phyloP scores from a whole-genome alignment of 2,797 vertebrate species.

The Anas bahamensis region DNA sequence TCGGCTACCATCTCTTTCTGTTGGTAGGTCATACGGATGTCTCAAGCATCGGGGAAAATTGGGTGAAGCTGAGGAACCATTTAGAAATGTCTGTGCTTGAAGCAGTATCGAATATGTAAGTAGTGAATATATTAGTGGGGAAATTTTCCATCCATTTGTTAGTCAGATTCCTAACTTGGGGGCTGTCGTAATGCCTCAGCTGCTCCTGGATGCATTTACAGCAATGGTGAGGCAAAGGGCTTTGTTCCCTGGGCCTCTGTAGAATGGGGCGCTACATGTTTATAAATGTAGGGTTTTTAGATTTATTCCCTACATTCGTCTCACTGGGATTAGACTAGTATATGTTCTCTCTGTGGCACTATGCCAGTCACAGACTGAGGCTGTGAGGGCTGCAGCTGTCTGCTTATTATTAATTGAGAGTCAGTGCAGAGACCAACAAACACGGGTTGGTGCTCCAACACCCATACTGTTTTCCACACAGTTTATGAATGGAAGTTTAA shows the following conservation, averaged over 20 bases:
- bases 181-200: constrained; percentile 22
- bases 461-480: background rate
- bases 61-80: constrained; percentile 15
- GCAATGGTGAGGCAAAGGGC: constrained; percentile 36
- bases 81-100: background rate
- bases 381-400: constrained; percentile 48
- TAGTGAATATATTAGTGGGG: constrained; percentile 45
- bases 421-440: background rate
- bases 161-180: constrained; percentile 52
- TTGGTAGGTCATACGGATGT: background rate
- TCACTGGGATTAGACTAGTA: constrained; percentile 8
- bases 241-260: background rate
- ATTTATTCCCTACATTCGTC: constrained; percentile 16
- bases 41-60: background rate
- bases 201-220: constrained; percentile 32
- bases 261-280: background rate
- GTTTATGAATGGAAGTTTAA: constrained; percentile 20
- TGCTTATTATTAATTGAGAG: constrained; percentile 26
- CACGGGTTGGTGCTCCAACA: constrained; percentile 8
- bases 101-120: constrained; percentile 62
- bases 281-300: constrained; percentile 30
- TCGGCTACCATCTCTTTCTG: background rate
- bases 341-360: background rate
- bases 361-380: constrained; percentile 37
- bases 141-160: constrained; percentile 62